phyloP scores from a whole-genome alignment of 1,140 invertebrate species.

The Drusus annulatus region DNA sequence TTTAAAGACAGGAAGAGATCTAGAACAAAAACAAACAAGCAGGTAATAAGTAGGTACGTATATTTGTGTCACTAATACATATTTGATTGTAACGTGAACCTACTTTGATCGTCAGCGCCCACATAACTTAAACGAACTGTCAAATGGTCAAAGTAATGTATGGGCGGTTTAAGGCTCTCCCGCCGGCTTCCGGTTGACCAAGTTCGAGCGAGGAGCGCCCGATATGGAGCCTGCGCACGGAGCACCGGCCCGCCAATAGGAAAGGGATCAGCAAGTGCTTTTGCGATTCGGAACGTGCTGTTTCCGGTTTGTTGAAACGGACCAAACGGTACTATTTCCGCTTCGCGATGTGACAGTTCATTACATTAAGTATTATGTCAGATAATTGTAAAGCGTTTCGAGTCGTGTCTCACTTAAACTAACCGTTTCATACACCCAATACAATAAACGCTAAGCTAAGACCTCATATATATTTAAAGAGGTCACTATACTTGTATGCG shows the following conservation, averaged over 20 bases:
- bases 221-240: slow-evolving; percentile 16
- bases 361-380: not conserved
- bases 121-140: not conserved
- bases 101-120: not conserved
- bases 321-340: slow-evolving; percentile 19
- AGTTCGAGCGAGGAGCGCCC: slow-evolving; percentile 26
- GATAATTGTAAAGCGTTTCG: slow-evolving; percentile 17
- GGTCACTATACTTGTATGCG: not conserved
- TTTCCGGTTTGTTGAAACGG: slow-evolving; percentile 29
- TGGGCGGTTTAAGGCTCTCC: not conserved
- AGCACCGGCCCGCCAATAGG: slow-evolving; percentile 2
- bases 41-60: no score
- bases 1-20: no score
- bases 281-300: slow-evolving; percentile 20
- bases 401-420: not conserved
- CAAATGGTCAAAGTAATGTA: not conserved
- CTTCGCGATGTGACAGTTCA: slow-evolving; percentile 12
- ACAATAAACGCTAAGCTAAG: no score
- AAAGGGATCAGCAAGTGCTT: slow-evolving; percentile 25
- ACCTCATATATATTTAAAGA: slow-evolving; percentile 7
- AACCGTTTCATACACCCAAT: not conserved
- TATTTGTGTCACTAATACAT: no score
- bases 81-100: no score
- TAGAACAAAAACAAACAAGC: no score
- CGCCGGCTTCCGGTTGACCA: slow-evolving; percentile 39